Evolutionary conservation across 2,888 invertebrate species (phyloP).

Genomic region (Agrotis clavis): DNA sequence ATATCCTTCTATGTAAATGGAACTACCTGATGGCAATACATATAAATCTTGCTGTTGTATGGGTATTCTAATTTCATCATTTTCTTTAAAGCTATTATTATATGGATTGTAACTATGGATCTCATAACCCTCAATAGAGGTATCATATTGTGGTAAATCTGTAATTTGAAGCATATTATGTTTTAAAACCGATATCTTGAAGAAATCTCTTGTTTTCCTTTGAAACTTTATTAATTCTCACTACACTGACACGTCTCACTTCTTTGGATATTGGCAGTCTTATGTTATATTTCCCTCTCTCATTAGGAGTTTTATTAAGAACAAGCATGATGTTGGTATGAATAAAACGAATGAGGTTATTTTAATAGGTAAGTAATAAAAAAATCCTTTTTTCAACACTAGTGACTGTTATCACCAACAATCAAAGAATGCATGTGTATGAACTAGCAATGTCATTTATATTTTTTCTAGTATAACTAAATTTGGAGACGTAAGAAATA

Average conservation of each 20-base stretch:
- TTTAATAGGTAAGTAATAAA: too few relatives aligned
- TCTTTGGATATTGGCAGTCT: not conserved
- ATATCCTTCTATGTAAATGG: too few relatives aligned
- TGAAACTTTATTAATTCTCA: not conserved
- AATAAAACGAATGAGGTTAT: not conserved
- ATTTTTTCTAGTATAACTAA: too few relatives aligned
- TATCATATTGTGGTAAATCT: not conserved
- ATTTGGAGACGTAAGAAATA: too few relatives aligned
- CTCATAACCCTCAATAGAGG: not conserved
- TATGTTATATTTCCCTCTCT: not conserved
- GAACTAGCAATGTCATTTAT: too few relatives aligned
- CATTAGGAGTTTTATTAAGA: not conserved
- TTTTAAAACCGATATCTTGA: constrained; percentile 2
- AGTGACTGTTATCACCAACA: too few relatives aligned
- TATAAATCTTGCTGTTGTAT: not conserved
- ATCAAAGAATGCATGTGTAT: too few relatives aligned
- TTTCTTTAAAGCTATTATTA: constrained; percentile 5
- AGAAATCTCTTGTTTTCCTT: not conserved
- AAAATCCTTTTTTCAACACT: too few relatives aligned
- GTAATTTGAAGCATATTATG: not conserved
- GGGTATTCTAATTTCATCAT: constrained; percentile 14
- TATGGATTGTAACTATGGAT: not conserved
- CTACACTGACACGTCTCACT: not conserved
- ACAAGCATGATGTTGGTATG: not conserved
- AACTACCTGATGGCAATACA: too few relatives aligned